Percentiles rank a stretch among this genome's conserved stretches.
These are phyloP conservation scores for Microctonus brassicae DNA, from an alignment of 2,888 invertebrate species.

Conservation along the genomic window DNA sequence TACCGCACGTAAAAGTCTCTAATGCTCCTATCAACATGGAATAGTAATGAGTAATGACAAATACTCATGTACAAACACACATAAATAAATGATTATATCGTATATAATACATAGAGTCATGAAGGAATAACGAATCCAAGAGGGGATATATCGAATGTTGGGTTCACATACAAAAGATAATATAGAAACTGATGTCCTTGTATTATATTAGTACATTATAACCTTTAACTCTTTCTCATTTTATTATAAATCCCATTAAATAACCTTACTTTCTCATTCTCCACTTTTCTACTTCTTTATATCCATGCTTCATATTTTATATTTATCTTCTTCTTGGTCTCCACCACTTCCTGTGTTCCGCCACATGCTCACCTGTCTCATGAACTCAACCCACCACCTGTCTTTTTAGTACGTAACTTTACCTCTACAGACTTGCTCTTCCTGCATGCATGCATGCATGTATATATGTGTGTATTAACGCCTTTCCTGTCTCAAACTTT, in stretches of 20 bases:
- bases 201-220: not conserved
- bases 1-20: not conserved
- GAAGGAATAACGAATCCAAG: not conserved
- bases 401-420: constrained; percentile 38
- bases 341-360: constrained; percentile 65
- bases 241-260: not conserved
- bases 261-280: constrained; percentile 3
- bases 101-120: not conserved
- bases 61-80: not conserved
- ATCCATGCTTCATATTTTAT: not conserved
- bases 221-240: not conserved
- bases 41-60: not conserved
- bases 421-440: constrained; percentile 17
- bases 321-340: constrained; percentile 48
- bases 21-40: not conserved
- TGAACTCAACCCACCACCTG: constrained; percentile 41
- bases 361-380: constrained; percentile 50
- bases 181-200: not conserved
- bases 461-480: not conserved
- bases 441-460: not conserved
- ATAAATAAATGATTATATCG: not conserved
- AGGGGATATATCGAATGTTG: not conserved
- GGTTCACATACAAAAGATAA: not conserved
- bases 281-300: constrained; percentile 11
- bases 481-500: not conserved